These are phyloP conservation scores for Acanthisitta chloris DNA, from an alignment of 2,113 vertebrate genomes.

Conservation along the genomic window DNA sequence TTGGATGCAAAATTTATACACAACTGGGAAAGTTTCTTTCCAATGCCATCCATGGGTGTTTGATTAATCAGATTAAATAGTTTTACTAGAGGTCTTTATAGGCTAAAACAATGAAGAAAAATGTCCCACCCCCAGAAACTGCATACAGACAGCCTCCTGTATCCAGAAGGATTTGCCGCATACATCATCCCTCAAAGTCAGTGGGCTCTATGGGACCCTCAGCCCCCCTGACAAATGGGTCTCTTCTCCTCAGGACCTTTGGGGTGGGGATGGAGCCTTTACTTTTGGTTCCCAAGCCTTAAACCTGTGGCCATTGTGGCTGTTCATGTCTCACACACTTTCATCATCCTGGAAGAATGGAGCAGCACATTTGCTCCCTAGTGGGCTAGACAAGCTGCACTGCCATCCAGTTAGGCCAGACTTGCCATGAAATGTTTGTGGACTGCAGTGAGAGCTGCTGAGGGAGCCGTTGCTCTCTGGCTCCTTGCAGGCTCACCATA, in stretches of 20 bases:
- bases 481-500: neutral
- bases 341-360: neutral
- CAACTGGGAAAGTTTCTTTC: neutral
- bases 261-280: neutral
- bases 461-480: neutral
- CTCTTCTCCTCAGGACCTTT: neutral
- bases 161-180: neutral
- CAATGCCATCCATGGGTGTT: rapidly evolving
- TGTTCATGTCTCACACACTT: neutral
- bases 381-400: neutral
- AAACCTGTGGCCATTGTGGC: rapidly evolving
- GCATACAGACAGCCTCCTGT: neutral
- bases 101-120: neutral
- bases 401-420: neutral
- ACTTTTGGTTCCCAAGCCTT: neutral
- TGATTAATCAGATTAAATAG: neutral
- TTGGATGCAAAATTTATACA: neutral
- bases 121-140: neutral
- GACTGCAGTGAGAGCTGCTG: neutral
- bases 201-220: neutral
- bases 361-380: neutral
- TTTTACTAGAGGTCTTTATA: neutral
- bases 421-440: neutral
- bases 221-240: neutral
- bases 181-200: rapidly evolving